Evolutionary conservation across 1,140 invertebrate genomes (phyloP), one percentile per base, ranked within the genome.

Genomic region (Oedothorax gibbosus): DNA sequence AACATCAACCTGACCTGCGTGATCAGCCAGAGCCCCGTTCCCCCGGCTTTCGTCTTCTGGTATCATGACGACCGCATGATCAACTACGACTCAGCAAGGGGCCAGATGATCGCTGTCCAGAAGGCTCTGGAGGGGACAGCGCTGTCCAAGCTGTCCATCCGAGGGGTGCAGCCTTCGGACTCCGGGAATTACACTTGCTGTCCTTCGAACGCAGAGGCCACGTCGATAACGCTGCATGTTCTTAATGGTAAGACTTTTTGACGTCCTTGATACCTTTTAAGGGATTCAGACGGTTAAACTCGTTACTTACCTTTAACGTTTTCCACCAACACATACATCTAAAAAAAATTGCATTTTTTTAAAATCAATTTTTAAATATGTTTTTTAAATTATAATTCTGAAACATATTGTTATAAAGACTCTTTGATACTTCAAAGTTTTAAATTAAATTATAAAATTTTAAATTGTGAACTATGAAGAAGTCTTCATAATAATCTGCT

Each of bases 1-100:
- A 97, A 96, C 88, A 97, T 98, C 90, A 97, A 97, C 91, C 92
- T 98, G 86, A 98, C 96, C 71, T 98, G 96, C 90, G 94, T 97
- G 81, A 95, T 98, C 86, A 91, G 94, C 68, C 95, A 95, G 89
- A 96, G 95, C 88, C 96, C 96, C 15, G 96, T 97, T 89, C 95
- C 96, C 76, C 96, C 96, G 56, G 95, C 95, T 68, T 97, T 96
- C 90, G 97, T 98, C 89, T 97, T 96, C 91, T 98, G 94, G 94
- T 94, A 94, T 88, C 93, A 94, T 88, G 89, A 94, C 56, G 87
- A 89, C 18, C 81, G 87, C 35, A 88, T 88, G 88, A 88, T 88
- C 62, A 88, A 88, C 72, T 88, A 88, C 54, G 87, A 88, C 35
- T 73, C 86, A 4, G 50, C 66, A 9, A 54, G 86, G 14, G 86